Percentiles rank a stretch among this genome's conserved stretches.
phyloP scores from a whole-genome alignment of 2,888 invertebrate genomes.

The Idaea biselata region DNA sequence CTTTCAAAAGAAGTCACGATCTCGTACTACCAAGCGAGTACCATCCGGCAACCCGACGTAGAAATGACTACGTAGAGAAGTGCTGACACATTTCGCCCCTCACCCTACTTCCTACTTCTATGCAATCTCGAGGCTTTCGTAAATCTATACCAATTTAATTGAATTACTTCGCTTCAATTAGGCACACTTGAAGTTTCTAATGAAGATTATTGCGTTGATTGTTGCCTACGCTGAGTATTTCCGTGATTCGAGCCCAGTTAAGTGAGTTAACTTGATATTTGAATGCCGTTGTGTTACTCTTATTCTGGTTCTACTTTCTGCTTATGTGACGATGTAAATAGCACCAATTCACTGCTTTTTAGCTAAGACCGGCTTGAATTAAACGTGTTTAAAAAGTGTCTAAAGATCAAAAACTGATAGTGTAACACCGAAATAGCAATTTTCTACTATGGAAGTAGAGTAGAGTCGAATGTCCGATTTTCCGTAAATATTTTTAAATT shows the following conservation, averaged over 20 bases:
- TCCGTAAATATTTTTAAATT: no score
- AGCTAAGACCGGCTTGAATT: no score
- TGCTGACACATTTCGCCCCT: constrained; percentile 11
- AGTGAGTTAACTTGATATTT: constrained; percentile 1
- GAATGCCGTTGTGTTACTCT: background rate
- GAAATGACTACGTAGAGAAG: constrained; percentile 22
- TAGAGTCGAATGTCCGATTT: no score
- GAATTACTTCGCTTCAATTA: constrained; percentile 34
- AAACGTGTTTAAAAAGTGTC: no score
- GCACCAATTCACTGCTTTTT: no score
- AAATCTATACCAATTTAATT: constrained; percentile 38
- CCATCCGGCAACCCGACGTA: constrained; percentile 19
- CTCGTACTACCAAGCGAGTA: background rate
- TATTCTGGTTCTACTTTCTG: no score
- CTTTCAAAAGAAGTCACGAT: constrained; percentile 8
- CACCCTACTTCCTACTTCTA: constrained; percentile 25
- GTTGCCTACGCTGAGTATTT: constrained; percentile 7
- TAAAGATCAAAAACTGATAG: no score
- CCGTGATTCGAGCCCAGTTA: constrained; percentile 1
- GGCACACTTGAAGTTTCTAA: constrained; percentile 28
- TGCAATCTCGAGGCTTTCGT: constrained; percentile 28
- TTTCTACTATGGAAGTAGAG: no score
- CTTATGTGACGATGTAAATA: no score
- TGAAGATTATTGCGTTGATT: constrained; percentile 22
- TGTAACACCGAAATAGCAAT: no score